Base-by-base conservation (phyloP, 2,113 vertebrate genomes). In the Neolamprologus hecqui region DNA sequence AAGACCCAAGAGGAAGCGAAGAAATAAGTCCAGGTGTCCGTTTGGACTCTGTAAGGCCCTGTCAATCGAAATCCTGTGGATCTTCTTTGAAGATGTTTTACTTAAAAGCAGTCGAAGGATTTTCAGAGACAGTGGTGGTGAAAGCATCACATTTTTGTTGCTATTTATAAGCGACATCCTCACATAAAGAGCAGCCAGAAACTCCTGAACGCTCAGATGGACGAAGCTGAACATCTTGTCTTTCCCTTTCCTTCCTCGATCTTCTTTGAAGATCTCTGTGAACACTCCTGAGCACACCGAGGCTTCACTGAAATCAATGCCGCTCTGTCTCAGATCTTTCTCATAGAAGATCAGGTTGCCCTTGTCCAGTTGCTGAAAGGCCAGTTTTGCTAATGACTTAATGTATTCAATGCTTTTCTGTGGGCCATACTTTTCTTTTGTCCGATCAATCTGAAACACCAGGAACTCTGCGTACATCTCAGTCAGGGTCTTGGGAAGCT, bases 211-310 rank as follows among this genome's bases (percentile, higher is more conserved):
- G 2, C 81, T 87, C 17, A 87, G 45, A 28, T 87, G 85, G 31
- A 87, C 33, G 21, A 87, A 87, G 54, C 85, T 87, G 19, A 87
- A 87, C 54, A 83, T 65, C 86, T 87, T 54, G 10, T 83, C 21
- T 40, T 26, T 75, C 28, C 51, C 68, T 42, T 54, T 90, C 28
- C 75, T n/a, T 23, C 88, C 73, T 23, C 57, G 28, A 2, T 89
- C 88, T 31, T 65, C 80, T 53, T 49, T 85, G 35, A 91, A 89
- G 90, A 91, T 83, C 79, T 91, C 53, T 40, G 90, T 91, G 85
- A 87, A 91, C 5, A 91, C 81, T 12, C 90, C 85, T 2, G 90
- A 91, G 60, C 42, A 87, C 7, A 87, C 53, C 0, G 90, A 87
- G 13, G 87, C 90, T 80, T 83, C 53, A 8, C 6, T 23, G 13